phyloP scores from a whole-genome alignment of 2,113 vertebrate species.

The Myotis davidii region DNA sequence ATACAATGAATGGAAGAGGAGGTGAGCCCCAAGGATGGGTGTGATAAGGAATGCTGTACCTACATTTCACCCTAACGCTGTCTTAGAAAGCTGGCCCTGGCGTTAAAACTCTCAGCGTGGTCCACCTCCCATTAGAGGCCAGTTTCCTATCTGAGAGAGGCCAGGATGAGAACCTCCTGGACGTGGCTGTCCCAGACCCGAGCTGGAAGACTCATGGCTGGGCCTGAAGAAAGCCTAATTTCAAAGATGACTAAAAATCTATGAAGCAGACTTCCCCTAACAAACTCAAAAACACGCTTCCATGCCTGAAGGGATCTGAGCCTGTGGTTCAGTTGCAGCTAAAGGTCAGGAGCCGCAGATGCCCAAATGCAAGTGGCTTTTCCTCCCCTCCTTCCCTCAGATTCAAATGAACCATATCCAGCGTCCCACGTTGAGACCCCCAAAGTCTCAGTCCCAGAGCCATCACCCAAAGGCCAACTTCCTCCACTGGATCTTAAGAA shows the following conservation, averaged over 20 bases:
- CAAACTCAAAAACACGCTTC: background rate
- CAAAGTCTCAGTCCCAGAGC: background rate
- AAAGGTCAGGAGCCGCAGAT: background rate
- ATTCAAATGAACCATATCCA: background rate
- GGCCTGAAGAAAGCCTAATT: background rate
- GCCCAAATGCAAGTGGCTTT: background rate
- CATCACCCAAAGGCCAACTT: background rate
- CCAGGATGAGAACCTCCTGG: background rate
- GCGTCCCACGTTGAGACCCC: background rate
- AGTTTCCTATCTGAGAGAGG: background rate
- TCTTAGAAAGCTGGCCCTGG: background rate
- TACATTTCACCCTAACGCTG: background rate
- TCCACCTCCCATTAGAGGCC: background rate
- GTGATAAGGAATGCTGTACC: background rate
- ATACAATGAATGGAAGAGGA: background rate
- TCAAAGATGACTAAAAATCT: conserved; percentile 27
- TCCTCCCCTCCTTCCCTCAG: background rate
- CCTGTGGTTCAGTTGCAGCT: background rate
- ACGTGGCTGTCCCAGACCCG: background rate
- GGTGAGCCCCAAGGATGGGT: background rate
- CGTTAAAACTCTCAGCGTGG: background rate
- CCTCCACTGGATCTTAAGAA: background rate
- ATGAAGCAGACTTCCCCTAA: background rate
- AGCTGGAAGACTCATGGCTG: background rate
- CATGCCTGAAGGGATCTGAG: background rate